Base-by-base conservation (phyloP, 2,888 invertebrate species). In the Leptopilina myrica region DNA sequence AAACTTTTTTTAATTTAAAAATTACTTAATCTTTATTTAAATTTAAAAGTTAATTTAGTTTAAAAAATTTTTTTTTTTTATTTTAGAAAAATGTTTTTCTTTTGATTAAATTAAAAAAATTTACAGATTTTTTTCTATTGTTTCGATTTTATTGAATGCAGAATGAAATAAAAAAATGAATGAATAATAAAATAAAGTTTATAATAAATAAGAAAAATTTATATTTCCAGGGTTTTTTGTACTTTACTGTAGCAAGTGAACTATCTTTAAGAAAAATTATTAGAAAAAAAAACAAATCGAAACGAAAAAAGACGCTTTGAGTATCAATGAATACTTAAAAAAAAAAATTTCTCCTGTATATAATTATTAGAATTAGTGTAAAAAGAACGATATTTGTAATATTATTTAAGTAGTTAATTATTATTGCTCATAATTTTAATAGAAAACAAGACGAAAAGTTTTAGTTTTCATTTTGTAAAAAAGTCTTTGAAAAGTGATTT, bases 331-430 rank as follows among this genome's bases (percentile, higher is more conserved):
- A 73, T 73, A 73, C 56, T 73, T 53, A 14, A 73, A 26, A 14
- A 73, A 26, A 14, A 73, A 26, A 56, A 53, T 49, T 14, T 73
- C 20, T 20, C 49, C n/a, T 73, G 56, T 73, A 73, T 33, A 56
- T 73, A 73, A 73, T 73, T 40, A 73, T 73, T 73, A 56, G 14
- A 56, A 73, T 73, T 73, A 56, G 11, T 11, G 56, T n/a, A 73
- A 40, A 53, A 49, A 53, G 12, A n/a, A 73, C 43, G 43, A 43
- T 26, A 56, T 73, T 56, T 73, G 73, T 73, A 56, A 49, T 53
- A 69, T 73, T 73, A 53, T 73, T 73, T 56, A 73, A 56, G 73
- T 73, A 73, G 73, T 73, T 56, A 73, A 73, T 73, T 73, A 73
- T 73, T 73, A 73, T 56, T 73, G 73, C 56, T 73, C 56, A 73